Evolutionary conservation across 2,888 invertebrate species (phyloP).

Genomic region (Scotopteryx bipunctaria): DNA sequence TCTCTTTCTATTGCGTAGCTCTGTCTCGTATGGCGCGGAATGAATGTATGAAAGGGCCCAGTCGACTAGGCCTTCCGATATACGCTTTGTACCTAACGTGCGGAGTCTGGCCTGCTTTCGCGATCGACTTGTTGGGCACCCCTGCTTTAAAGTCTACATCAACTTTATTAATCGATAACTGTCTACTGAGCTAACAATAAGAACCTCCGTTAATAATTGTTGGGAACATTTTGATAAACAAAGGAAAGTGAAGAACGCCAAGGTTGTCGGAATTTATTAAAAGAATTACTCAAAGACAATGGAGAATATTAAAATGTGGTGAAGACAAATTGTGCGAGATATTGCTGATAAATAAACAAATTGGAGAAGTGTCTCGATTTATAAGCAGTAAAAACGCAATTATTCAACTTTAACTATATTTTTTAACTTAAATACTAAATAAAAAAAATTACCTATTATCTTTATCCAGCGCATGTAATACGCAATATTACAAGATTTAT

Average conservation of each 20-base stretch:
- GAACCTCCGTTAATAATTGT: slow-evolving; percentile 58
- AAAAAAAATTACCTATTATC: too few relatives aligned
- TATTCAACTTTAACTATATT: background rate
- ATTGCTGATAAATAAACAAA: slow-evolving; percentile 69
- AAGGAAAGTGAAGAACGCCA: slow-evolving; percentile 47
- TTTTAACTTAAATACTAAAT: too few relatives aligned
- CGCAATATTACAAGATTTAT: too few relatives aligned
- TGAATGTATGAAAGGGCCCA: too few relatives aligned
- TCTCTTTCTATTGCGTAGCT: too few relatives aligned
- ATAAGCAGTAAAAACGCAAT: slow-evolving; percentile 20
- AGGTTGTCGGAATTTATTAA: slow-evolving; percentile 70
- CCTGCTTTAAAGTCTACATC: too few relatives aligned
- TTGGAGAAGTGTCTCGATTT: slow-evolving; percentile 42
- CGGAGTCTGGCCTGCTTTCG: too few relatives aligned
- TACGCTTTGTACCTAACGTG: too few relatives aligned
- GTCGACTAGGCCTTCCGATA: too few relatives aligned
- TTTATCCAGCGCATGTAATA: too few relatives aligned
- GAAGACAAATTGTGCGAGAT: slow-evolving; percentile 71
- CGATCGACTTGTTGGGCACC: too few relatives aligned
- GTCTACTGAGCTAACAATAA: slow-evolving; percentile 47
- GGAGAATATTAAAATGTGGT: slow-evolving; percentile 70
- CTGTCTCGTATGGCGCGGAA: too few relatives aligned
- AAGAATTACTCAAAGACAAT: slow-evolving; percentile 78
- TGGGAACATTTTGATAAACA: slow-evolving; percentile 63
- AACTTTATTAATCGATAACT: slow-evolving; percentile 50